Evolutionary conservation across 2,888 invertebrate genomes (phyloP).

Genomic region (Imbricaverruca yamaguchii): DNA sequence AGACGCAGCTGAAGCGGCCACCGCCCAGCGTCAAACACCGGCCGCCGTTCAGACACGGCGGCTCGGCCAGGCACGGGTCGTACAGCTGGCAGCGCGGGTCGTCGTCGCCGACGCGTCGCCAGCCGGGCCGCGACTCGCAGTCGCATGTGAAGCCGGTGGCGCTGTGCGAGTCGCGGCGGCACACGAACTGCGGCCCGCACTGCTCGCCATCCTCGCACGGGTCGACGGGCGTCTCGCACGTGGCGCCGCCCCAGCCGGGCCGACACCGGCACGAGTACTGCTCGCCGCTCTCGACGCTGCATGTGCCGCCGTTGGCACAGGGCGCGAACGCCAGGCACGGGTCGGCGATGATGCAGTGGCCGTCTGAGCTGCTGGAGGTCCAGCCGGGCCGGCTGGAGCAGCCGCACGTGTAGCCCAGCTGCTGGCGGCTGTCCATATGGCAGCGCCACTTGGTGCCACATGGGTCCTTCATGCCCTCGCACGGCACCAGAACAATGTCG

Average conservation of each 20-base stretch:
- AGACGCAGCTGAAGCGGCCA: background rate
- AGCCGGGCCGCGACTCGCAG: conserved; percentile 12
- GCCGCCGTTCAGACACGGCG: background rate
- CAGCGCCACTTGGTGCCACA: conserved; percentile 2
- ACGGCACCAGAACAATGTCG: background rate
- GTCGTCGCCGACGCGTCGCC: background rate
- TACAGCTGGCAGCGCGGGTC: conserved; percentile 6
- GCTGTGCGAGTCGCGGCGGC: background rate
- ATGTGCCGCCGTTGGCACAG: conserved; percentile 11
- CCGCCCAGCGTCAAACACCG: background rate
- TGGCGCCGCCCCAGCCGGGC: conserved; percentile 8
- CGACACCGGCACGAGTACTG: conserved; percentile 1
- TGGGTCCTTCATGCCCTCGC: background rate
- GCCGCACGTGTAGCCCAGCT: conserved; percentile 1
- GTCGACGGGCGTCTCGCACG: conserved; percentile 2
- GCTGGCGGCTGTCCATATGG: background rate
- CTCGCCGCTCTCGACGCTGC: background rate
- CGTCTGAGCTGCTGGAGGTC: background rate
- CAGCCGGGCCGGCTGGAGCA: background rate
- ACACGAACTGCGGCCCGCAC: background rate
- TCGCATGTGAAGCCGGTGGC: background rate
- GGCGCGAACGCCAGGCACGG: conserved; percentile 6
- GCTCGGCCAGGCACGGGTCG: conserved; percentile 9
- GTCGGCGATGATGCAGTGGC: background rate
- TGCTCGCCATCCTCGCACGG: background rate